Percentiles rank a stretch among this genome's conserved stretches.
phyloP scores from a whole-genome alignment of 2,888 invertebrate genomes.

The Drosophila formosana region DNA sequence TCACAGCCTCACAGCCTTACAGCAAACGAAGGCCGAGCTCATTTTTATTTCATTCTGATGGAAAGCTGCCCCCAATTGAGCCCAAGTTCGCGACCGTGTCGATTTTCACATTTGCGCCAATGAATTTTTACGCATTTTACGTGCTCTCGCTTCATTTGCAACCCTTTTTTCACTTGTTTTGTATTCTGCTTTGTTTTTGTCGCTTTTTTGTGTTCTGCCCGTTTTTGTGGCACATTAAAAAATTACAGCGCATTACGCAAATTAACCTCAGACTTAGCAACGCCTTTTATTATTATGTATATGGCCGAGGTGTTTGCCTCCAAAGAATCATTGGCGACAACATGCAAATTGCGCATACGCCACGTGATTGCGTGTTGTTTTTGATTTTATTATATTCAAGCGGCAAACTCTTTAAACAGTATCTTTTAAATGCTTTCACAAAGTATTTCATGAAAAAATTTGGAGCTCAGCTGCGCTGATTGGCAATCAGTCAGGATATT shows the following conservation, averaged over 20 bases:
- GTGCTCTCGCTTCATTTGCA: constrained; percentile 58
- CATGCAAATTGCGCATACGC: constrained; percentile 51
- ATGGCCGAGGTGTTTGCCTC: constrained; percentile 20
- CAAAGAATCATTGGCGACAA: constrained; percentile 20
- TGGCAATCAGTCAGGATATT: neutral
- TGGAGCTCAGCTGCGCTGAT: neutral
- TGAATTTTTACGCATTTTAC: constrained; percentile 70
- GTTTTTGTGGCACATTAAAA: constrained; percentile 69
- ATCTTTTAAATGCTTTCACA: neutral
- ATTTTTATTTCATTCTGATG: constrained; percentile 56
- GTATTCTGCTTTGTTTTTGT: constrained; percentile 15
- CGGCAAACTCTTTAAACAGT: neutral
- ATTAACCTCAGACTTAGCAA: constrained; percentile 80
- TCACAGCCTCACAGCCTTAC: constrained; percentile 3
- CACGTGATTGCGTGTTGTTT: constrained; percentile 17
- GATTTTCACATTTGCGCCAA: constrained; percentile 53
- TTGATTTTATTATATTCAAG: neutral
- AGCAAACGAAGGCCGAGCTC: constrained; percentile 56
- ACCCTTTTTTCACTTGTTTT: constrained; percentile 48
- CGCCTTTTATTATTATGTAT: constrained; percentile 52
- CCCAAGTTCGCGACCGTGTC: constrained; percentile 16
- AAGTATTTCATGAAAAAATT: neutral
- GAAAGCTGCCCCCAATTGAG: constrained; percentile 9
- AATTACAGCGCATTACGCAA: constrained; percentile 78
- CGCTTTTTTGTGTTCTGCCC: constrained; percentile 24